phyloP scores from a whole-genome alignment of 2,113 vertebrate species.

The Oenanthe oenanthe region DNA sequence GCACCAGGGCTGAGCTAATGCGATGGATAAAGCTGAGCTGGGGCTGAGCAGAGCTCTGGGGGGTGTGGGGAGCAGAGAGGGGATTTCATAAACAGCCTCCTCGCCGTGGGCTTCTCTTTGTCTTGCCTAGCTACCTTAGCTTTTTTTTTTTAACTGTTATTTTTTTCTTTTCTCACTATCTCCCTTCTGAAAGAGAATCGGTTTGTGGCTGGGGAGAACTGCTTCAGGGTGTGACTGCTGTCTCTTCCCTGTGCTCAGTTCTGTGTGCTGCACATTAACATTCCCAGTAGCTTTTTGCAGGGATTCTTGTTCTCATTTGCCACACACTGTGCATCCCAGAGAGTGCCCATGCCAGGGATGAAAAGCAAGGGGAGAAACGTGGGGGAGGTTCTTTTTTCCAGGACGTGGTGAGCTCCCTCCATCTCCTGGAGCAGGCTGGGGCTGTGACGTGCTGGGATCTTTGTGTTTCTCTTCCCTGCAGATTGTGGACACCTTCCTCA shows the following conservation, averaged over 20 bases:
- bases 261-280: background rate
- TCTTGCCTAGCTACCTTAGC: background rate
- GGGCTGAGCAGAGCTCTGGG: constrained; percentile 13
- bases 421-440: background rate
- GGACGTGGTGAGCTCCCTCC: rapidly evolving
- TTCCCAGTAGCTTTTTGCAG: background rate
- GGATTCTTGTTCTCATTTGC: background rate
- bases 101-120: background rate
- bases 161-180: rapidly evolving
- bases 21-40: constrained; percentile 39
- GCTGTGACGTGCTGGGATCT: background rate
- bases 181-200: background rate
- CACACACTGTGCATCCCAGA: background rate
- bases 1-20: constrained; percentile 71
- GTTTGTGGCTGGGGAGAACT: background rate
- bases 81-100: background rate
- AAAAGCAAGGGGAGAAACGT: background rate
- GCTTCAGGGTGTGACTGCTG: background rate
- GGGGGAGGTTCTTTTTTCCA: background rate
- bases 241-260: background rate
- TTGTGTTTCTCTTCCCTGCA: constrained; percentile 41
- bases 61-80: background rate
- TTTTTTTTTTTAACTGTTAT: background rate
- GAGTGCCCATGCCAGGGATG: background rate
- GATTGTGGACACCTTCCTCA: constrained; percentile 89